Base-by-base conservation (phyloP, 2,797 vertebrate genomes). In the Sternarchorhynchus goeldii region DNA sequence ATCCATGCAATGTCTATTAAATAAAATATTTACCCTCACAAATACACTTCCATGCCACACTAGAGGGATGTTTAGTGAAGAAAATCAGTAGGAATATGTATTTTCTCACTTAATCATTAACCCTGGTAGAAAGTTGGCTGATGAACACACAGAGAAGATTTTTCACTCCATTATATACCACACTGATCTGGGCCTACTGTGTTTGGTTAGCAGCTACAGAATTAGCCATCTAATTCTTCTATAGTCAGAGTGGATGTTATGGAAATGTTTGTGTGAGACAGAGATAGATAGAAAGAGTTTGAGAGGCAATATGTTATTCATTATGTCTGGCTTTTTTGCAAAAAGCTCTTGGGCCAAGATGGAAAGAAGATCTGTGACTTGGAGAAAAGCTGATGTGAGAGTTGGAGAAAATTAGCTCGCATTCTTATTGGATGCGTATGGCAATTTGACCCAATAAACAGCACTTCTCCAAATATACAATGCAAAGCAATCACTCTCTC, bases 111-210 rank as follows among this genome's bases (percentile, higher is more conserved):
- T 66, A 75, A 16, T 73, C 55, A 73, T 21, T 73, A 55, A 62
- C 60, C 4, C 60, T 77, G 66, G 67, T 67, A 82, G 71, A 71
- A 84, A 77, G 76, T 29, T 56, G 45, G 56, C 60, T 83, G 76
- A 81, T 76, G 76, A 79, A 82, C 41, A 82, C 41, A 65, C 12
- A 20, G 64, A 62, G 71, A 83, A 78, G 67, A 2, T 64, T 78
- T 78, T 66, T 76, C 62, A 45, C 34, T 74, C 31, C 6, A 56
- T 29, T 65, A 39, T 65, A 29, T 53, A 59, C 59, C 6, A 62
- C 79, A 56, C n/a, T 58, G 8, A 34, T 59, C 5, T 5, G 17
- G 45, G 45, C 67, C 41, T 56, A 25, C 77, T 81, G 72, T 57
- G 72, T 66, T 78, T 69, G 76, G 75, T 76, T 77, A 81, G 75